Base-by-base conservation (phyloP, 1,140 invertebrate species). In the Drosophila punjabiensis region DNA sequence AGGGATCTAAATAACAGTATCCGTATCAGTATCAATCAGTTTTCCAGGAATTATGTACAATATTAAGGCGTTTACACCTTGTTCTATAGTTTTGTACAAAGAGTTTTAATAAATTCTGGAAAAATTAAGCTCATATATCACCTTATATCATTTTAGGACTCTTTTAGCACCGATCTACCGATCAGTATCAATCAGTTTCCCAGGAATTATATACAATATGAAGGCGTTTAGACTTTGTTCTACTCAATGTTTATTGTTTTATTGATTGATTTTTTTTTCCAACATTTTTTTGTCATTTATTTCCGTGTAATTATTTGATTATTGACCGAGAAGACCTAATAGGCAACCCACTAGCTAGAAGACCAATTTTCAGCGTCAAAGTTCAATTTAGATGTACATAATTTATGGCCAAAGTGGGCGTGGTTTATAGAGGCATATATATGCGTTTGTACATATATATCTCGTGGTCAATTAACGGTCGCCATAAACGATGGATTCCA, bases 351-450 rank as follows among this genome's bases (percentile, higher is more conserved):
- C 41, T 9, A 6, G 13, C 14, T n/a, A 16, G 3, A 70, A 41
- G 43, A 85, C 53, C 68, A 66, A 86, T 85, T 86, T 77, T 35
- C 48, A 66, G 63, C 81, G 81, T 89, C 84, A 87, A 89, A 87
- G 84, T 87, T 87, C 85, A 87, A 89, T 87, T 88, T 87, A 62
- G 81, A 69, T 69, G 82, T 76, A 74, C 76, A 87, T 88, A 83
- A 87, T 86, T 86, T 81, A 86, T 87, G 76, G 76, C 14, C 50
- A 68, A 52, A 70, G 74, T 63, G 64, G 56, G 65, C 52, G 76
- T 47, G 37, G 37, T 24, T 59, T 67, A 39, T 69, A 35, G 20
- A 1, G 32, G 13, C n/a, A 13, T 69, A 48, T 60, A 24, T 9
- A 24, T 53, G 28, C n/a, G 9, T 28, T 16, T 28, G 7, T n/a